phyloP scores from a whole-genome alignment of 2,888 invertebrate species.

The Calameuta filiformis region DNA sequence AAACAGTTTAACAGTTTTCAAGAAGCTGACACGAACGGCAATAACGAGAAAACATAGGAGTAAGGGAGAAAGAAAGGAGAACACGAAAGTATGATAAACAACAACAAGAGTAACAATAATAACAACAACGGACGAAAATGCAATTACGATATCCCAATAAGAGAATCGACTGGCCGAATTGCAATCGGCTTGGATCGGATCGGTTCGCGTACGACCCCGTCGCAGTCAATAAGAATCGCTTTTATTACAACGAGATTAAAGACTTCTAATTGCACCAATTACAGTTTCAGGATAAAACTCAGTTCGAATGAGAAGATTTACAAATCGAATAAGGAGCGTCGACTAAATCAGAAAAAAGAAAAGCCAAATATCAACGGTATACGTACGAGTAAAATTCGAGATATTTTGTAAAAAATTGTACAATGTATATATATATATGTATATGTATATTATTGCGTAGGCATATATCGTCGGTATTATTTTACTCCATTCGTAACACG shows the following conservation, averaged over 20 bases:
- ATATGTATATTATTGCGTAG: constrained; percentile 40
- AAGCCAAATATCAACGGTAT: background rate
- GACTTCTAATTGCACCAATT: background rate
- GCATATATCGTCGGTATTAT: constrained; percentile 31
- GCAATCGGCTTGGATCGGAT: background rate
- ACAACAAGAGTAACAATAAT: background rate
- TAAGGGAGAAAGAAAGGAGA: background rate
- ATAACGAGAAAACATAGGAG: background rate
- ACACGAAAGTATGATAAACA: background rate
- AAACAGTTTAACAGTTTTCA: background rate
- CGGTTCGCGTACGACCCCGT: background rate
- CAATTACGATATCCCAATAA: background rate
- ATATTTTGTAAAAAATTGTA: constrained; percentile 41
- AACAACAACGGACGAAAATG: no score
- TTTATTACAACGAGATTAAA: background rate
- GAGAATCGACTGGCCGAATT: background rate
- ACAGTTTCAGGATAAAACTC: background rate
- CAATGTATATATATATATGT: constrained; percentile 25
- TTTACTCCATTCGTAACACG: constrained; percentile 15
- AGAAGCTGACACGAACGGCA: background rate
- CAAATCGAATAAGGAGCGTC: background rate
- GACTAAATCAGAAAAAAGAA: background rate
- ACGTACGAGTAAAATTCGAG: constrained; percentile 35
- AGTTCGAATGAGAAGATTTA: background rate
- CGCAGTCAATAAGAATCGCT: background rate